phyloP scores from a whole-genome alignment of 2,797 vertebrate species.

The Hozukius guyotensis region DNA sequence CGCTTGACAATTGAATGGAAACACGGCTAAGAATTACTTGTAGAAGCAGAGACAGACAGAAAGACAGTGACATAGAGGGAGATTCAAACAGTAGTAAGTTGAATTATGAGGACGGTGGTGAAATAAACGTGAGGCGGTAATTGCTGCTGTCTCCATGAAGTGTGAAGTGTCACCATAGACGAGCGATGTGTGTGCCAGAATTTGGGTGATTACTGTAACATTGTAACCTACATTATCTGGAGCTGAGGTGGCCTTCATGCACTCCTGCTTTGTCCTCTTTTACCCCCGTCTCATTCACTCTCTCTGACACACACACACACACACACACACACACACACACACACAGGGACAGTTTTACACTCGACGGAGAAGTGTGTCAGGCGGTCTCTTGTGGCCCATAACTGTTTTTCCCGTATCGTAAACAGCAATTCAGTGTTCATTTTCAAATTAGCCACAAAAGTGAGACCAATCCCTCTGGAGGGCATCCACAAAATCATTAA shows the following conservation, averaged over 20 bases:
- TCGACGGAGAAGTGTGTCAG: conserved; percentile 45
- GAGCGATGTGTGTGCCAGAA: neutral
- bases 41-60: neutral
- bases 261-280: neutral
- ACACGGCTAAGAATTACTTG: no score
- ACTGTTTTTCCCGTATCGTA: neutral
- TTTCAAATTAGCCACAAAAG: conserved; percentile 14
- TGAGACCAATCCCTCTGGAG: conserved; percentile 11
- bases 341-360: neutral
- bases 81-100: no score
- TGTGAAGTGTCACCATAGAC: neutral
- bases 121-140: neutral
- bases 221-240: conserved; percentile 40
- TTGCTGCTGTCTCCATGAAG: neutral
- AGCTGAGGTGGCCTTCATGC: conserved; percentile 50
- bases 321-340: neutral
- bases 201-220: conserved; percentile 32
- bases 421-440: conserved; percentile 32
- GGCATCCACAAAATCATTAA: neutral
- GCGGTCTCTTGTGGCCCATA: conserved; percentile 19
- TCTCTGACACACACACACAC: neutral
- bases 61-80: neutral
- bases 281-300: neutral
- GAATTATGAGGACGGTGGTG: neutral
- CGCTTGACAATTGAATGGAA: neutral